phyloP scores from a whole-genome alignment of 2,113 vertebrate species.

The Chlamydotis undulata region DNA sequence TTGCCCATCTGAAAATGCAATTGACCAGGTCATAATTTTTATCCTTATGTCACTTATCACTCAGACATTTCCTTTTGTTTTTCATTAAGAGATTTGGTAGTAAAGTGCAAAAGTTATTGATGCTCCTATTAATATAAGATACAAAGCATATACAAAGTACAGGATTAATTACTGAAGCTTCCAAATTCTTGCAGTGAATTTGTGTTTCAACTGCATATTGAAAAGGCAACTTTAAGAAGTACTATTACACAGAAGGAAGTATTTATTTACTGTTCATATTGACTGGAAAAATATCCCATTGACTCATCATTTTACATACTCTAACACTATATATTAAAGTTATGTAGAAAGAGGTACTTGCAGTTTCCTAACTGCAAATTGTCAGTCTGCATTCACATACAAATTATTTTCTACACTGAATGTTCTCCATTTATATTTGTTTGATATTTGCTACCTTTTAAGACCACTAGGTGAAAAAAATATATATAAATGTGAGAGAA shows the following conservation, averaged over 20 bases:
- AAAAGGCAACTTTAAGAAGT: not conserved
- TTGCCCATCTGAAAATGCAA: not conserved
- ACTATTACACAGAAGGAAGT: not conserved
- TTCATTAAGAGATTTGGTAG: not conserved
- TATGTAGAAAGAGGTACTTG: not conserved
- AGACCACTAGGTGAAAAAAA: not conserved
- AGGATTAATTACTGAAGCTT: not conserved
- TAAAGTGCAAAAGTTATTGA: not conserved
- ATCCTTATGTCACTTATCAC: not conserved
- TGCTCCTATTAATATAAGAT: not conserved
- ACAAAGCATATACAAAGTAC: not conserved
- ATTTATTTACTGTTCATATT: not conserved
- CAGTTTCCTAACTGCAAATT: not conserved
- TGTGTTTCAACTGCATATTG: not conserved
- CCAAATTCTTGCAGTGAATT: not conserved
- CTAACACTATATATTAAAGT: not conserved
- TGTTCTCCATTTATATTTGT: not conserved
- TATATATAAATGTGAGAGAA: not conserved
- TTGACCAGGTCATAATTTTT: not conserved
- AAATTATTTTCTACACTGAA: not conserved
- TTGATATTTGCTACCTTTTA: not conserved
- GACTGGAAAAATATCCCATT: not conserved
- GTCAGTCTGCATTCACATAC: not conserved
- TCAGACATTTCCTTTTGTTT: not conserved
- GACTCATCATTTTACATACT: not conserved